Base-by-base conservation (phyloP, 2,888 invertebrate species). In the Fragum fragum region DNA sequence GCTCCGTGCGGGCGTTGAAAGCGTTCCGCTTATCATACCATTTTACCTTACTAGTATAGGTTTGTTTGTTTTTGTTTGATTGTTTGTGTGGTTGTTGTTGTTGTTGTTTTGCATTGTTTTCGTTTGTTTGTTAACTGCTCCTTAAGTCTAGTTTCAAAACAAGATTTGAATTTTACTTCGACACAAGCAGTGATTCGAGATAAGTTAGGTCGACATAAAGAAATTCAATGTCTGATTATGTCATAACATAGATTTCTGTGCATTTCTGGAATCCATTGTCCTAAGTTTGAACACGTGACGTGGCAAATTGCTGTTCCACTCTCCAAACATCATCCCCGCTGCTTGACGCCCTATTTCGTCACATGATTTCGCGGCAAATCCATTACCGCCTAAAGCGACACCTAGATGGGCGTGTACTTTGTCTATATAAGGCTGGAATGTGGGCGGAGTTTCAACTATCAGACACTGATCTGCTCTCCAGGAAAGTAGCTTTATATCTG, bases 291-390 rank as follows among this genome's bases (percentile, higher is more conserved):
- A 53, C 16, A 55, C 71, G n/a, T 53, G 29, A 55, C 36, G 71
- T 71, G 71, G 71, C 55, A 71, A 29, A 5, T 55, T 16, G 21
- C 55, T 55, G 55, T 71, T 81, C 92, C 91, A 92, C 16, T 86
- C 88, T n/a, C 81, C 87, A 42, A 86, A 29, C 36, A 89, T 76
- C 79, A 92, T 78, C 16, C 70, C 57, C 1, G 89, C 90, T 16
- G 90, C 92, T 5, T 92, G 79, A 47, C 91, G 80, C 55, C 92
- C 92, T n/a, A 91, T 89, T 79, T 92, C 92, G 59, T 92, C 91
- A 23, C 90, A 88, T 2, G 88, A 88, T 75, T 91, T 92, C 7
- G 92, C 92, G n/a, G 90, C 91, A 63, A 83, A 87, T 0, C 91
- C 91, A 76, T 90, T 91, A 14, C 91, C 91, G 5, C 89, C 90